Base-by-base conservation (phyloP, 1,140 invertebrate genomes). In the Aricia agestis region DNA sequence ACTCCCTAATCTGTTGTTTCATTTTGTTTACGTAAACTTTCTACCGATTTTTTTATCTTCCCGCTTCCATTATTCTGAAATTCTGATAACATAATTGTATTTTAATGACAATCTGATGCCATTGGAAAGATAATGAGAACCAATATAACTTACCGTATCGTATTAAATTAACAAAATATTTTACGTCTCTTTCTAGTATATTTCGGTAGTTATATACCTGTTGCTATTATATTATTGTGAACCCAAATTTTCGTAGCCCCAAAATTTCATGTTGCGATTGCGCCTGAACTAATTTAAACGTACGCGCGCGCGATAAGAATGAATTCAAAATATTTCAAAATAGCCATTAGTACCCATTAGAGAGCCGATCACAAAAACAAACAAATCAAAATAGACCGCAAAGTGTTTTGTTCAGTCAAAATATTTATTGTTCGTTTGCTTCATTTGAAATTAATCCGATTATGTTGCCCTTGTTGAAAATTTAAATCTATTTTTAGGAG, bases 261-360 rank as follows among this genome's bases (percentile, higher is more conserved):
- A 36, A 9, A 36, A 36, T 36, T 36, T 5, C 36, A 9, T 36
- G 9, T 36, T 36, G 1, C 36, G 45, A 15, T 52, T 52, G 45
- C 13, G 13, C 1, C 13, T 52, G 3, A 4, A 52, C 45, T 2
- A 36, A 52, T 52, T 11, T 52, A 15, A 52, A 11, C 13, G 45
- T 52, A 4, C 11, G n/a, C n/a, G n/a, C n/a, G n/a, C 6, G 11
- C 6, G 7, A 42, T 2, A 42, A 42, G 11, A 42, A 42, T 42
- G 7, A 42, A 42, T 42, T 19, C 19, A 0, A 25, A 19, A 6
- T 11, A 63, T 63, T 63, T 31, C 58, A 63, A 63, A 63, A 19
- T 63, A 25, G 59, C 18, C 59, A 63, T 31, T 63, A 63, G 19
- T 11, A 63, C 19, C 17, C 59, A 63, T 63, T 63, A 63, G 18